Conservation (phyloP, 2,797 vertebrate species). For the Zalophus californianus region DNA sequence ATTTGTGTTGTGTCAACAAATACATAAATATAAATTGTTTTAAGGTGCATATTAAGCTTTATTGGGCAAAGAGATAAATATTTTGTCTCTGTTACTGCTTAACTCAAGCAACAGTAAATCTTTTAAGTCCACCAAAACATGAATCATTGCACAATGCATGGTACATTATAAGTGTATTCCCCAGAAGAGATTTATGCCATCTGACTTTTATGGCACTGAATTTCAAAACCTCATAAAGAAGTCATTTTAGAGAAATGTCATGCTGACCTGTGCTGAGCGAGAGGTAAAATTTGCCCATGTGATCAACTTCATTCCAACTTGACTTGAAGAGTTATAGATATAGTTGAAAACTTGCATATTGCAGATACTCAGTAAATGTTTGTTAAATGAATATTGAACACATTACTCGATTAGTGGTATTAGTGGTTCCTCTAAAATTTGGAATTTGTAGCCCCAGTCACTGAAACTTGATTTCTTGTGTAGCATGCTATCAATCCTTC, state of each 20-base stretch:
- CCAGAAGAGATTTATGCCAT: conserved; percentile 77
- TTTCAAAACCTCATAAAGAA: conserved; percentile 79
- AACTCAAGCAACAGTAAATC: conserved; percentile 76
- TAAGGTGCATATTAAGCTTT: conserved; percentile 74
- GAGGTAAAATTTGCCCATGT: conserved; percentile 60
- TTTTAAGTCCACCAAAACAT: conserved; percentile 70
- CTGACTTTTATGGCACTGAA: conserved; percentile 79
- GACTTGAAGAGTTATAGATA: conserved; percentile 30
- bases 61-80: conserved; percentile 72
- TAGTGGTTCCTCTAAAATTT: conserved; percentile 1
- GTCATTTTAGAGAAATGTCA: conserved; percentile 80
- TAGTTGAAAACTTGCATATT: not conserved
- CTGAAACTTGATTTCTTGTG: conserved; percentile 39
- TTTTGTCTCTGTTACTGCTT: conserved; percentile 77
- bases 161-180: conserved; percentile 69
- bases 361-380: not conserved
- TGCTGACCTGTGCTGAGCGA: conserved; percentile 71
- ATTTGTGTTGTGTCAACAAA: conserved; percentile 57
- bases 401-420: not conserved
- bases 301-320: conserved; percentile 3
- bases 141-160: conserved; percentile 68
- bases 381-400: conserved; percentile 9
- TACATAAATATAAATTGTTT: conserved; percentile 67
- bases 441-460: not conserved
- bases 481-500: not conserved